Conservation (phyloP, 1,140 invertebrate species). For the Temnothorax curvispinosus region DNA sequence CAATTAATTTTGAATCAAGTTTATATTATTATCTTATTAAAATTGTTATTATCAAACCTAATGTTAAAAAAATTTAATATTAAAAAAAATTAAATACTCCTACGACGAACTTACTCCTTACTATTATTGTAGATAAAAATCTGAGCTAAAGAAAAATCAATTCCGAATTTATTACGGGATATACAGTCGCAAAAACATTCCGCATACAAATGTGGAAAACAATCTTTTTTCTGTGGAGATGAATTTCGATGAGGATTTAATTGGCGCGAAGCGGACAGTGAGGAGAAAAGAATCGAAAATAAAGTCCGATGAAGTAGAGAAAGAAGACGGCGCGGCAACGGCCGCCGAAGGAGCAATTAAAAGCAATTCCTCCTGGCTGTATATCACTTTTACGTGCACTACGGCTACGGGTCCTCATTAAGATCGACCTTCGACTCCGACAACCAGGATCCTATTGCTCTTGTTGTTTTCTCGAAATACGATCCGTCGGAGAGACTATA, state of each 20-base stretch:
- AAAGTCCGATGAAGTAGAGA: constrained; percentile 8
- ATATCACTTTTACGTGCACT: constrained; percentile 71
- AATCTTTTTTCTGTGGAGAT: not conserved
- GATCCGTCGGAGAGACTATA: constrained; percentile 4
- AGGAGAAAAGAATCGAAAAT: not conserved
- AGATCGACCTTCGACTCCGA: constrained; percentile 73
- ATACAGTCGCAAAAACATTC: not conserved
- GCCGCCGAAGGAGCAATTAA: constrained; percentile 68
- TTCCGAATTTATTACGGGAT: not conserved
- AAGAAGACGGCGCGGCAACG: constrained; percentile 32
- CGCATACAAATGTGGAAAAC: constrained; percentile 2
- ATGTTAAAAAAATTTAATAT: not conserved
- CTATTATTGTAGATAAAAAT: not conserved
- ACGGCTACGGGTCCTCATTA: constrained; percentile 68
- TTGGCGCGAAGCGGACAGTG: constrained; percentile 3
- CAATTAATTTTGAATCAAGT: constrained; percentile 33
- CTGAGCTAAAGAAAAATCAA: not conserved
- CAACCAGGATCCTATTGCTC: constrained; percentile 62
- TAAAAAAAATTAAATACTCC: not conserved
- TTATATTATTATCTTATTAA: not conserved
- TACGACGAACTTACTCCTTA: not conserved
- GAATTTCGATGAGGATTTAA: constrained; percentile 49
- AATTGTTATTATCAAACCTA: not conserved
- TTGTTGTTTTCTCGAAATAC: constrained; percentile 60
- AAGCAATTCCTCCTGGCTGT: constrained; percentile 70